Evolutionary conservation across 2,113 vertebrate species (phyloP), one percentile per base, ranked within the genome.

Genomic region (Megaceryle maxima): DNA sequence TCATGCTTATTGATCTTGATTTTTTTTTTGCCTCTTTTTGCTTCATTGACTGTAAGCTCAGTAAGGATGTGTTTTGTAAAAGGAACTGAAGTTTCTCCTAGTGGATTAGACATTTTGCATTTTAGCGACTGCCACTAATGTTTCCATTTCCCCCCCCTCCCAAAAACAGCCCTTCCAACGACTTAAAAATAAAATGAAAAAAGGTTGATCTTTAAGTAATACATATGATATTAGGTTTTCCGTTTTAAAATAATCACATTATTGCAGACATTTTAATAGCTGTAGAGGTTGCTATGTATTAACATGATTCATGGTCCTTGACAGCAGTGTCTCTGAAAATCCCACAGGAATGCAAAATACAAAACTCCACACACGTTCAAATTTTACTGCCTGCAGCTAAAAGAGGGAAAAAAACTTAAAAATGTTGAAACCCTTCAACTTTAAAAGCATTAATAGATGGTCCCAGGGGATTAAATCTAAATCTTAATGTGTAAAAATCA

Each of bases 321-420:
- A 98, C 98, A 98, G 98, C 98, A 97, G 97, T 98, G 98, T 98
- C 98, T 98, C 98, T 95, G 96, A 98, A 98, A 98, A 97, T 98
- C 98, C 98, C 98, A 94, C 95, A 98, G 98, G 98, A 98, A 97
- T 96, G 97, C 96, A 98, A 98, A 98, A 98, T 98, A 98, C 98
- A 98, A 98, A 98, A 98, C 98, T 98, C 98, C 94, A 96, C 93
- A 97, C 98, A 98, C 98, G 97, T 98, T 98, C 98, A 96, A 97
- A 98, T 98, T 98, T 98, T 98, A 98, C 97, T 98, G 98, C 98
- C 98, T 98, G 98, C 97, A 98, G 98, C 98, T 98, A 98, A 98
- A 98, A 98, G 98, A 98, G 78, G 92, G 95, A 87, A 97, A 95
- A 97, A 97, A 93, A 91, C 98, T 98, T 97, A 98, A 98, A 98